A percentile compares a stretch with the other conserved stretches of the same genome.
These are phyloP conservation scores for Trematomus loennbergii DNA, from an alignment of 2,113 vertebrate species.

Conservation along the genomic window DNA sequence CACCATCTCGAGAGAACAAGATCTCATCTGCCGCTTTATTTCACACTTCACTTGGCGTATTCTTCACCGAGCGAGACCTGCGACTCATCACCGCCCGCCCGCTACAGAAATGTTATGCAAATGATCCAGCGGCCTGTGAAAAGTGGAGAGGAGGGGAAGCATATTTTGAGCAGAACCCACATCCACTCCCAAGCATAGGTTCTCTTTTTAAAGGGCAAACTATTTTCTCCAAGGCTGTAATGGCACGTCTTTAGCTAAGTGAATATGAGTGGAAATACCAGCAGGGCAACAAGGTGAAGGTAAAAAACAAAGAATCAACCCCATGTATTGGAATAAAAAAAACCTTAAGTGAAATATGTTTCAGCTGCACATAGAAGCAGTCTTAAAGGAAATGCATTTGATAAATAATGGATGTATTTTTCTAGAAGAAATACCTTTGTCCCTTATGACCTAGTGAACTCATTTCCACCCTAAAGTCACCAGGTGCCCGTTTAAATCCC, in stretches of 20 bases:
- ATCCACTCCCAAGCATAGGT: slow-evolving; percentile 26
- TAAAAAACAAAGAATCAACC: slow-evolving; percentile 44
- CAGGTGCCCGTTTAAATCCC: slow-evolving; percentile 16
- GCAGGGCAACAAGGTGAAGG: slow-evolving; percentile 40
- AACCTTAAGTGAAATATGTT: slow-evolving; percentile 17
- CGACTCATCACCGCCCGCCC: slow-evolving; percentile 58
- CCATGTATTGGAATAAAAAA: neutral
- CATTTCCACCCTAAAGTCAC: slow-evolving; percentile 32
- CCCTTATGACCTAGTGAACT: slow-evolving; percentile 27
- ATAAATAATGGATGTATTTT: slow-evolving; percentile 51
- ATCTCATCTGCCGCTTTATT: slow-evolving; percentile 73
- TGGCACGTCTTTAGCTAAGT: slow-evolving; percentile 41
- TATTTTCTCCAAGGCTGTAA: slow-evolving; percentile 31
- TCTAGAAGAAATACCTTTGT: neutral
- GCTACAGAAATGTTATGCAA: slow-evolving; percentile 71
- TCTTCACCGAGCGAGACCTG: slow-evolving; percentile 61
- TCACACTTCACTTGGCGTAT: slow-evolving; percentile 78
- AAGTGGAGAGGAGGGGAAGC: slow-evolving; percentile 18
- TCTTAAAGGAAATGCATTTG: slow-evolving; percentile 4
- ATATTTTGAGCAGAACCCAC: slow-evolving; percentile 18
- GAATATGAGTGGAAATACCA: slow-evolving; percentile 34
- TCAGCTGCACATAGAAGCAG: neutral
- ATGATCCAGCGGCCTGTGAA: slow-evolving; percentile 48
- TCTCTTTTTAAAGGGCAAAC: slow-evolving; percentile 65
- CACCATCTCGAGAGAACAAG: slow-evolving; percentile 52